Base-by-base conservation (phyloP, 2,113 vertebrate genomes). In the Ceratotherium simum region DNA sequence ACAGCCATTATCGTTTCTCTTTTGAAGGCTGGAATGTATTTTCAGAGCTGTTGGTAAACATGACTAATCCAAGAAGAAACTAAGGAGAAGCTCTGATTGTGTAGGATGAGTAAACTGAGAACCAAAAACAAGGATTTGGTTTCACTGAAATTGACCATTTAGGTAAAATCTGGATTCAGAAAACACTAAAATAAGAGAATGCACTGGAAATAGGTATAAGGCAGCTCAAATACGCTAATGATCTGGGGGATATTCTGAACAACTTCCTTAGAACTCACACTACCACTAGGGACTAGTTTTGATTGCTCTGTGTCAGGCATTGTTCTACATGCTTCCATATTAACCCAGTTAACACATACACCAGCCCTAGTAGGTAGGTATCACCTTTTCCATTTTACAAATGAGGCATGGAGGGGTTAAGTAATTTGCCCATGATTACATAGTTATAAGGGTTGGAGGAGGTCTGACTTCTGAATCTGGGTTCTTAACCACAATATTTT, bases 21-120 rank as follows among this genome's bases (percentile, higher is more conserved):
- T 96, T 85, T 73, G 83, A 96, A 81, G 96, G 96, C 72, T 62
- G 79, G 65, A 79, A 88, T 93, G 56, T 25, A 87, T 81, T 92
- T 95, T 87, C 18, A 69, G 90, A 84, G 92, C 95, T 98, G 95
- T 97, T 93, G 96, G 97, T 81, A 97, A 98, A 97, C 97, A 93
- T 48, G 31, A 95, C 78, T 96, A 93, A 95, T 89, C 89, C 84
- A 96, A 96, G 90, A 93, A 87, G 96, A 97, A 98, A 98, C 96
- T 97, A 98, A 98, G 97, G 96, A 92, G 80, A 75, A n/a, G 56
- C 96, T 95, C 94, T 97, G 97, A 98, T 95, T 98, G 97, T 84
- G 88, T 21, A 42, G 75, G 95, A 93, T n/a, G 60, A 90, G 86
- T 94, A 97, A 98, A 97, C 33, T 97, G 81, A 91, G 54, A 91